Evolutionary conservation across 2,888 invertebrate genomes (phyloP).

Genomic region (Stenodema calcarata): DNA sequence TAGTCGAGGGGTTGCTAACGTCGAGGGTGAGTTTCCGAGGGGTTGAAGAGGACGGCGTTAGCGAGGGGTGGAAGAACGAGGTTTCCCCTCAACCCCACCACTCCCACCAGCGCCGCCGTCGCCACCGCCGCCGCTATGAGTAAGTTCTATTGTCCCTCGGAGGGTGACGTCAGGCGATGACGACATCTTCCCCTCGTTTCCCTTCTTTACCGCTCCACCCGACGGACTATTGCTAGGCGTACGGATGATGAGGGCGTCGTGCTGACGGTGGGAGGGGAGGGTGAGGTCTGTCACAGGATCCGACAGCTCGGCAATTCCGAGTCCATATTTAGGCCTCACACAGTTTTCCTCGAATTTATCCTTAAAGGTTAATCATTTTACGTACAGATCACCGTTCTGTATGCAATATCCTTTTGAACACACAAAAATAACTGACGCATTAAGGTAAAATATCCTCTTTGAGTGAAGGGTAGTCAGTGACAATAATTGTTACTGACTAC

Average conservation of each 20-base stretch:
- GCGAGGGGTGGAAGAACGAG: neutral
- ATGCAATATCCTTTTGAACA: too few species aligned
- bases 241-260: too few species aligned
- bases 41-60: neutral
- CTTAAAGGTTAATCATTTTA: too few species aligned
- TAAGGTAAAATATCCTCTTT: too few species aligned
- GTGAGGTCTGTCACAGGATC: neutral
- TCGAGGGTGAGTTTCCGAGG: neutral
- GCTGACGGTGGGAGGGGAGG: neutral
- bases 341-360: too few species aligned
- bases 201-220: neutral
- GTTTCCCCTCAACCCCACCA: neutral
- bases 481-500: too few species aligned
- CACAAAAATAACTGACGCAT: too few species aligned
- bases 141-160: slow-evolving; percentile 14
- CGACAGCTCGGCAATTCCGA: neutral
- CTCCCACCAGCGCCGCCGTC: neutral
- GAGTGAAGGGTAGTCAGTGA: too few species aligned
- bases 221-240: neutral
- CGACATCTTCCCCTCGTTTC: neutral
- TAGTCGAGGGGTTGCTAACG: neutral
- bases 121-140: neutral
- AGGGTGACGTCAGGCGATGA: slow-evolving; percentile 17
- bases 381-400: too few species aligned
- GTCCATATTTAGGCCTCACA: neutral